phyloP scores from a whole-genome alignment of 2,797 vertebrate species.

The Danio jaintianensis region DNA sequence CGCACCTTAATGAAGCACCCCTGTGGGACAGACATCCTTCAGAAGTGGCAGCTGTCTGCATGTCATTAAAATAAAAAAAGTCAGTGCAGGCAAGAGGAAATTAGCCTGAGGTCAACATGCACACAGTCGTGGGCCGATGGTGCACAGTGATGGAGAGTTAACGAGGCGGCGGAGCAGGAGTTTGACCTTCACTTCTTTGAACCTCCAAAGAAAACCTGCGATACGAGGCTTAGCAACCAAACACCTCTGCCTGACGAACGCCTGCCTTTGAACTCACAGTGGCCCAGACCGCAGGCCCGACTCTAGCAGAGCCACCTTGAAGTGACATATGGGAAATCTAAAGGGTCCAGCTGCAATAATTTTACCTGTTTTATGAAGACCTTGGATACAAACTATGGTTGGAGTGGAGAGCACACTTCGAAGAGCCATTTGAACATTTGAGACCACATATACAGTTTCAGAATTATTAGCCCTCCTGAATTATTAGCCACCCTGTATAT shows the following conservation, averaged over 20 bases:
- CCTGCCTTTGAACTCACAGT: conserved; percentile 22
- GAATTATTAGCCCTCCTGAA: no score
- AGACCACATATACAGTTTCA: no score
- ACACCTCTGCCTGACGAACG: conserved; percentile 16
- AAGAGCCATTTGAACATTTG: not conserved
- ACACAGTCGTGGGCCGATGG: conserved; percentile 18
- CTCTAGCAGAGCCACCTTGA: conserved; percentile 22
- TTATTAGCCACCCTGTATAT: no score
- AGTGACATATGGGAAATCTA: not conserved
- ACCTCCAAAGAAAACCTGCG: conserved; percentile 23
- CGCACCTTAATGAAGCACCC: conserved; percentile 46
- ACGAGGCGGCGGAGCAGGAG: not conserved
- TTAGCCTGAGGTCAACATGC: conserved; percentile 41
- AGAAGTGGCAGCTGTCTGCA: conserved; percentile 45
- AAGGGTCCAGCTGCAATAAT: conserved; percentile 1
- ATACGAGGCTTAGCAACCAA: conserved; percentile 32
- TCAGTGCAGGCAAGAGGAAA: conserved; percentile 32
- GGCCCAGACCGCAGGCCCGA: not conserved
- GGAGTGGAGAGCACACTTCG: not conserved
- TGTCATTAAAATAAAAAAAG: conserved; percentile 46
- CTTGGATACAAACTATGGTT: not conserved
- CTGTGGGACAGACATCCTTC: conserved; percentile 47
- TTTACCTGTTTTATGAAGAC: not conserved
- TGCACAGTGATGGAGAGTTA: conserved; percentile 7
- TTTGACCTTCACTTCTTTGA: conserved; percentile 51